Evolutionary conservation across 2,797 vertebrate species (phyloP), one percentile per base, ranked within the genome.

Genomic region (Paguma larvata): DNA sequence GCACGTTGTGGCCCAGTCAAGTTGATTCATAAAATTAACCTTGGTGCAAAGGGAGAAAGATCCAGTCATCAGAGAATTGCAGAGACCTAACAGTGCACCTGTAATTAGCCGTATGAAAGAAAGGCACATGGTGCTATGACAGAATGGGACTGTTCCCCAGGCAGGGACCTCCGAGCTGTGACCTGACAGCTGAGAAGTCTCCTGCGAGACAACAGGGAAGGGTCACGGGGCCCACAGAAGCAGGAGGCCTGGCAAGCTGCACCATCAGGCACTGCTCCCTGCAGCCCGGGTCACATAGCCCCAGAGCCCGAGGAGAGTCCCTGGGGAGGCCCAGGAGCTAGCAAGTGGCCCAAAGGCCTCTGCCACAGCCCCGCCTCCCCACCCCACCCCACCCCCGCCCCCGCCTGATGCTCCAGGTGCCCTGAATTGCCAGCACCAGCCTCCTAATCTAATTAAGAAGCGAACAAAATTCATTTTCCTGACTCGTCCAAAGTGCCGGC

Each of bases 391-490:
- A 72, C 19, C 72, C 72, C 1, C 0, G 11, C 38, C 68, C 62
- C 11, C 3, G 3, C 62, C 85, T 7, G 0, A 65, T 18, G 18
- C n/a, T 72, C n/a, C 15, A 41, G 6, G 32, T 9, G 27, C 77
- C 84, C 32, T 5, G 38, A 91, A 59, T 51, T 32, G 51, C 78
- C 70, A 92, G 83, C 59, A 1, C 56, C 83, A 79, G 65, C 70
- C 53, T 95, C 38, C 88, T 97, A 83, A 96, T 96, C 95, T 88
- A 87, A 87, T 97, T 97, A 97, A 93, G 91, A 77, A 91, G 75
- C 34, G 68, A 97, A 83, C 14, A 48, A 92, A 97, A 97, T 95
- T 95, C 30, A 82, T 98, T 98, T 97, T 94, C 94, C 96, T 95
- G 91, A 83, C 82, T 92, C 67, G 67, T 70, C 25, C 88, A 18